Base-by-base conservation (phyloP, 2,797 vertebrate species). In the Galago senegalensis region DNA sequence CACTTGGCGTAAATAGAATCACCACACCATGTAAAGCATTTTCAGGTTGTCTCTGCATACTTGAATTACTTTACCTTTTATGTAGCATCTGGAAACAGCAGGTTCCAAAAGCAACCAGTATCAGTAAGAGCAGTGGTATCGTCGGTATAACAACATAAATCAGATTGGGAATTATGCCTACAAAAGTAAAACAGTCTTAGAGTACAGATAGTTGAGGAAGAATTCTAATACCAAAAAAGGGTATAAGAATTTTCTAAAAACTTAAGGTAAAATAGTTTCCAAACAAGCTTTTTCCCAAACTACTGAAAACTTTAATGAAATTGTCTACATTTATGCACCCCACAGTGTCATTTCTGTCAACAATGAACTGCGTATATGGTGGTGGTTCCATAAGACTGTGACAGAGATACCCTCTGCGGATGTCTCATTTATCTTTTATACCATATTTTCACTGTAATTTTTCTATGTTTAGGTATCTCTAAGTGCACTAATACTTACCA, bases 61-160 rank as follows among this genome's bases (percentile, higher is more conserved):
- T 89, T 80, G 37, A 77, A n/a, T 58, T 83, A 82, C 49, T 91
- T 98, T 98, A 99, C 99, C 99, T 99, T 98, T 98, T 99, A 97
- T 99, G 99, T 69, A 99, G 92, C 99, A 99, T 99, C 99, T 99
- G 99, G 97, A 99, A 99, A 98, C 99, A 99, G 98, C 99, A 99
- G 10, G 99, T 99, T 93, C 99, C 99, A 94, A 99, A 99, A 97
- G 99, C 99, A 98, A 99, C 99, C 96, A 99, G 97, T 98, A 99
- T 99, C 98, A 99, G 98, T 97, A 99, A 98, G 82, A 99, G 98
- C 88, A 99, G 98, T 1, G 99, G 99, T 97, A 99, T 99, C 27
- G 99, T 99, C 70, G 99, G 99, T 97, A 99, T 99, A 97, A 99
- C 98, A 3, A 99, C 99, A 82, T 99, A 99, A 97, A 99, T 99